Conservation (phyloP, 1,140 invertebrate genomes). For the Lamellibrachia luymesi region DNA sequence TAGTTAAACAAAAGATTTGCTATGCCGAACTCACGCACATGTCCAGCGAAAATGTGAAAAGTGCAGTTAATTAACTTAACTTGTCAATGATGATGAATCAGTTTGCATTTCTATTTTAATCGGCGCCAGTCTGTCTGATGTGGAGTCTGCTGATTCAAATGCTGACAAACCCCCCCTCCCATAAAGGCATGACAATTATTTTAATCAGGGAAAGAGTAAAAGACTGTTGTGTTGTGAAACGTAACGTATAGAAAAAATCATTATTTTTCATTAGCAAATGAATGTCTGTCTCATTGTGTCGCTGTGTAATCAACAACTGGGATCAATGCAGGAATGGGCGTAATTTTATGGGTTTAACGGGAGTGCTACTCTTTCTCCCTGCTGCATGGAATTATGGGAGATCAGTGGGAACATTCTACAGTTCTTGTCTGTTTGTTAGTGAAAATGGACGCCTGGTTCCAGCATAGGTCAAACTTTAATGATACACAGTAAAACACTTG, state of each 20-base stretch:
- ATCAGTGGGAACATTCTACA: background rate
- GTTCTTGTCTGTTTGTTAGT: background rate
- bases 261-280: background rate
- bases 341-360: background rate
- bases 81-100: background rate
- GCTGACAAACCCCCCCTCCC: background rate
- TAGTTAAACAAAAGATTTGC: background rate
- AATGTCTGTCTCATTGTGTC: background rate
- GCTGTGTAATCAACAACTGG: background rate
- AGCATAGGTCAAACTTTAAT: no score
- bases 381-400: background rate
- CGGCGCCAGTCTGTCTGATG: background rate
- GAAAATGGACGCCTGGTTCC: no score
- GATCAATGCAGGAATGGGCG: background rate
- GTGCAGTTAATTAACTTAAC: background rate
- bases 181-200: background rate
- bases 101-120: background rate
- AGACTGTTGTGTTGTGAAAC: background rate
- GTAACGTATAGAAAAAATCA: background rate
- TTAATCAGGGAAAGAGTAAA: slow-evolving; percentile 1
- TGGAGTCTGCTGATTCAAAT: background rate
- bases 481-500: no score
- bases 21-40: background rate
- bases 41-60: background rate
- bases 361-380: background rate